A percentile compares a stretch with the other conserved stretches of the same genome.
phyloP scores from a whole-genome alignment of 2,888 invertebrate genomes.

The Cataglyphis albicans region DNA sequence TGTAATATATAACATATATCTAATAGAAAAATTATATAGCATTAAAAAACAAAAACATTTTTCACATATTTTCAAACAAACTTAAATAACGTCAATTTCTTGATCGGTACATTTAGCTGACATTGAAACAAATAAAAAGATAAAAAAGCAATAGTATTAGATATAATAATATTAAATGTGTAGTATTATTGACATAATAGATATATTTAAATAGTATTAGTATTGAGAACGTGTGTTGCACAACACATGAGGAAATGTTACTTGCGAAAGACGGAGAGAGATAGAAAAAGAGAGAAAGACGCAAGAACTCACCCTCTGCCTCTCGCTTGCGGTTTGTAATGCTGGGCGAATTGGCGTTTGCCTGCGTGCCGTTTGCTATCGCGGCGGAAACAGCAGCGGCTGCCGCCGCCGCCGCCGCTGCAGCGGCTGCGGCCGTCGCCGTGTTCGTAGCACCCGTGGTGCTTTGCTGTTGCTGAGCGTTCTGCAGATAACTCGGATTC shows the following conservation, averaged over 20 bases:
- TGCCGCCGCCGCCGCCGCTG: slow-evolving; percentile 88
- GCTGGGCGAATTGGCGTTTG: slow-evolving; percentile 71
- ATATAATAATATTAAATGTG: background rate
- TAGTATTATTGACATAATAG: no score
- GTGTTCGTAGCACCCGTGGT: slow-evolving; percentile 83
- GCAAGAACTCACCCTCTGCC: slow-evolving; percentile 77
- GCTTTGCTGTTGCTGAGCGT: slow-evolving; percentile 84
- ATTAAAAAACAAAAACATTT: slow-evolving; percentile 1
- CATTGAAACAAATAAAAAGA: background rate
- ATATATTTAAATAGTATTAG: no score
- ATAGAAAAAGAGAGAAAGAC: background rate
- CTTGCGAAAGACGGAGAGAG: background rate
- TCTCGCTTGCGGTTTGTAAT: slow-evolving; percentile 81
- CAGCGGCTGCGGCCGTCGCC: slow-evolving; percentile 86
- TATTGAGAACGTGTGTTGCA: no score
- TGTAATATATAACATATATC: background rate
- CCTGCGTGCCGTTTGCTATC: slow-evolving; percentile 86
- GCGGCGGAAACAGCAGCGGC: slow-evolving; percentile 88
- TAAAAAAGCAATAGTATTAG: background rate
- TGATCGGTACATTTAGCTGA: background rate
- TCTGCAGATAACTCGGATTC: slow-evolving; percentile 84
- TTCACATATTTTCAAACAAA: background rate
- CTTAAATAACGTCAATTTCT: background rate
- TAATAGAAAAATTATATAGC: background rate
- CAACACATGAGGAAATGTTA: background rate